Base-by-base conservation (phyloP, 1,140 invertebrate species). In the Zaprionus capensis region DNA sequence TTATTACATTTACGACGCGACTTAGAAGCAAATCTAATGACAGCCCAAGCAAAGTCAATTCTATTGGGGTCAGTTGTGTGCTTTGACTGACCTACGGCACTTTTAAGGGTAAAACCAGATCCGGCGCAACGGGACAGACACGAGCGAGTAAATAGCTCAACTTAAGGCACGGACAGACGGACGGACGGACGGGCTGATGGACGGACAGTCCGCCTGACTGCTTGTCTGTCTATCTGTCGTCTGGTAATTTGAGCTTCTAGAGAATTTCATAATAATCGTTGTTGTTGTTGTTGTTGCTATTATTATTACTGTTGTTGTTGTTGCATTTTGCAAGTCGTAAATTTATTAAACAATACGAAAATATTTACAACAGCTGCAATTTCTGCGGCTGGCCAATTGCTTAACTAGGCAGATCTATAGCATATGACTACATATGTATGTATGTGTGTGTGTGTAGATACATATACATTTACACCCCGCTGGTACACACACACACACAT, bases 351-450 rank as follows among this genome's bases (percentile, higher is more conserved):
- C 58, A 63, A 49, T 12, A 68, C 28, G 26, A 64, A 36, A 66
- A 44, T 36, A 71, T 71, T 51, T 70, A 68, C 67, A 64, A 57
- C 51, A 71, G 73, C 68, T 71, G 73, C 67, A 76, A 38, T 70
- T 75, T 68, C 61, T 57, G 72, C 55, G 53, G 46, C 67, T 57
- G 49, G 67, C 61, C 58, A 76, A 76, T 76, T 76, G 73, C 56
- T 51, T 58, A 44, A 73, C 34, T 66, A 63, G 31, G 53, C 26
- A 63, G 26, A 55, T 53, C 38, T 6, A 20, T 26, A 59, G 12
- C 59, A 22, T 38, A 38, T 44, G 2, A 31, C 31, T 31, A 14
- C 26, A 31, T 46, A 57, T n/a, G 5, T 49, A 17, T 49, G 1
- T 28, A 7, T 28, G 7, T 28, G 26, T 28, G 14, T 63, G 14